Base-by-base conservation (phyloP, 2,888 invertebrate species). In the Zhengitettix transpicula region DNA sequence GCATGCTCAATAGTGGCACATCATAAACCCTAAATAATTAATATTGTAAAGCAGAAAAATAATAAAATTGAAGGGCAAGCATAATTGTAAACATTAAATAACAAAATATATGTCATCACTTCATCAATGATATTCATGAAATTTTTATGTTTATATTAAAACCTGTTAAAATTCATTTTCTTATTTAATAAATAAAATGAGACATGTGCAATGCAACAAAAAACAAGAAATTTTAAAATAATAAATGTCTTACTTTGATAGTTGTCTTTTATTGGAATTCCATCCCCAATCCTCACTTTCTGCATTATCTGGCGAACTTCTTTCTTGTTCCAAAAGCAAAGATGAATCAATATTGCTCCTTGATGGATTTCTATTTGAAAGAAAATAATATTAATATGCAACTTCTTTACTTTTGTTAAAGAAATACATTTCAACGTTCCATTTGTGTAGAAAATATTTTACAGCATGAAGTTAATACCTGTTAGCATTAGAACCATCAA, bases 401-500 rank as follows among this genome's bases (percentile, higher is more conserved):
- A 28, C 28, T 28, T 28, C 28, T 28, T 28, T 28, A 28, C 28
- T 28, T 28, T 28, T 28, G 28, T 28, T 15, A 15, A 47, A n/a
- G 47, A 2, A 47, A 12, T n/a, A 47, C 1, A 47, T 47, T 47
- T 15, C 15, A 15, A 47, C 3, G 47, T 47, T 47, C 12, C 47
- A 47, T 12, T 47, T 47, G 12, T 47, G 12, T 11, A 51, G 15
- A 51, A 15, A 10, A 51, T n/a, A 51, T 51, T 2, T 51, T 15
- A 15, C 1, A 16, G 16, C 1, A 53, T 1, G 17, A 53, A 16
- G n/a, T 44, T 5, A 28, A 28, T 55, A 57, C 57, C 59, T 60
- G 16, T 52, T 42, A 10, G 55, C 40, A 55, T 40, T 47, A 51
- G 71, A 71, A 17, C 71, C 70, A 55, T 72, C 72, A 62, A 73